Percentiles rank a stretch among this genome's conserved stretches.
Evolutionary conservation across 2,113 vertebrate genomes (phyloP).

Genomic region (Cnemophilus loriae): DNA sequence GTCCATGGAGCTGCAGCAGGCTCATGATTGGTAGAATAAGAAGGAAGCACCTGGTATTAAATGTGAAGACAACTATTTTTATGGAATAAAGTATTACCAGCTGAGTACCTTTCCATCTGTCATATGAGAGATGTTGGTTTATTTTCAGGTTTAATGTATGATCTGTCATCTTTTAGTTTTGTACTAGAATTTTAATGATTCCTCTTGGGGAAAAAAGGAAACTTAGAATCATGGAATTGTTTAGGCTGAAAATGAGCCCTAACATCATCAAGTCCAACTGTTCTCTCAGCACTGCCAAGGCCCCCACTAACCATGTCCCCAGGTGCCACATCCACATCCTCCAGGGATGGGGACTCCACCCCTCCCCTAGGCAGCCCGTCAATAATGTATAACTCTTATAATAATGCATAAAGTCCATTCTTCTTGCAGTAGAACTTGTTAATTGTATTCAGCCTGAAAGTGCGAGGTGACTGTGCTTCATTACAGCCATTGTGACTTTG

Average conservation of each 20-base stretch:
- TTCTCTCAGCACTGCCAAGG: not conserved
- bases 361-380: not conserved
- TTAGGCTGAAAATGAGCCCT: not conserved
- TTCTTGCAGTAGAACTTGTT: not conserved
- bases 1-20: not conserved
- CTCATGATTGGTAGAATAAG: not conserved
- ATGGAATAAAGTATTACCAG: not conserved
- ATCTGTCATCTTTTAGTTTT: not conserved
- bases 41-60: not conserved
- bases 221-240: not conserved
- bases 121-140: not conserved
- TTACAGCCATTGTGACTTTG: not conserved
- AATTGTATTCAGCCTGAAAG: not conserved
- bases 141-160: not conserved
- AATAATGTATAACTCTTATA: not conserved
- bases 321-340: not conserved
- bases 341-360: not conserved
- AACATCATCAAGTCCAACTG: not conserved
- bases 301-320: not conserved
- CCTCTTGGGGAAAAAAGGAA: not conserved
- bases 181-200: not conserved
- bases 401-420: not conserved
- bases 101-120: not conserved
- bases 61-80: not conserved
- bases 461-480: not conserved